Base-by-base conservation (phyloP, 2,888 invertebrate species). In the Augochlorella aurata region DNA sequence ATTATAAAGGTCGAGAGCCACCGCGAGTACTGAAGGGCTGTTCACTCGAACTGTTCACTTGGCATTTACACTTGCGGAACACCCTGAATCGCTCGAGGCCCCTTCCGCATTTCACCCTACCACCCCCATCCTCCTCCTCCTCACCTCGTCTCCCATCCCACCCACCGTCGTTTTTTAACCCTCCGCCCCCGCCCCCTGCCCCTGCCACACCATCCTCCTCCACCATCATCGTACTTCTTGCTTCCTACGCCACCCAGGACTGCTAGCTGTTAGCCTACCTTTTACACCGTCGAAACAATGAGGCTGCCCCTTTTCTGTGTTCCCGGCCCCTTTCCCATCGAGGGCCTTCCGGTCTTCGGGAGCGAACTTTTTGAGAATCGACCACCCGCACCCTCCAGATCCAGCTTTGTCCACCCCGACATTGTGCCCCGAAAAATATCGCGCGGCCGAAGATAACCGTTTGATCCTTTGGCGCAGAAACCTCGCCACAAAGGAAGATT, bases 21-120 rank as follows among this genome's bases (percentile, higher is more conserved):
- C 88, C 89, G 88, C 89, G 89, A 87, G 88, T 85, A 85, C 85
- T 90, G 88, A 90, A 93, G 93, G 92, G 93, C 91, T 92, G 91
- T 92, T 93, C 92, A 93, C 91, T 92, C 91, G 90, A 93, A 93
- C 92, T 91, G 92, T 93, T 93, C 93, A 93, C 93, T 93, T 92
- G 92, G 92, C 92, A 92, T 93, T 93, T 93, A 90, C 91, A 91
- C 91, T 90, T 85, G 86, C 89, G 90, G 87, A 87, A 89, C 89
- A 89, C 88, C 89, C 88, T 87, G 90, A 90, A 91, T 90, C 90
- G 90, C 89, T 90, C 89, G 89, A 90, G 85, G 85, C 86, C 84
- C 82, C 88, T 83, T 85, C 76, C 85, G 74, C 81, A 44, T 79
- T 78, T 84, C 82, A 74, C 85, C 85, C 86, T 84, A 81, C 81